Evolutionary conservation across 2,113 vertebrate genomes (phyloP).

Genomic region (Reinhardtius hippoglossoides): DNA sequence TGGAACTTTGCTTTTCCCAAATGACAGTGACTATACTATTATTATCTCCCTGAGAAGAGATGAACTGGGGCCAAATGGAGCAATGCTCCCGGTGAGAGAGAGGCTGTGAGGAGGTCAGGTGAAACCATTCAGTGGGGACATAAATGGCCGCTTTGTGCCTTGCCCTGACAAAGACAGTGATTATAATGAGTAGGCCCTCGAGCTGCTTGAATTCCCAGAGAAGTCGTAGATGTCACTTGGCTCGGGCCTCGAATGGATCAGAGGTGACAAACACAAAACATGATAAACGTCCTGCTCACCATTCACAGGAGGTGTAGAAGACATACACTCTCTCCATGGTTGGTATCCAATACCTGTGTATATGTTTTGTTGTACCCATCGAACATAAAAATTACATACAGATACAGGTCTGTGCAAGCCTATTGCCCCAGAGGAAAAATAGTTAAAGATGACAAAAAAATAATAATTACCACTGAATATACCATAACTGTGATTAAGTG

Average conservation of each 20-base stretch:
- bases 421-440: neutral
- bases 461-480: neutral
- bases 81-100: constrained; percentile 18
- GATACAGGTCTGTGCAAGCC: neutral
- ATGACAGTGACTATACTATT: constrained; percentile 2
- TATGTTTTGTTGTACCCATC: neutral
- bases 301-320: neutral
- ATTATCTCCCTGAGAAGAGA: constrained; percentile 40
- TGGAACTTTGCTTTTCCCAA: constrained; percentile 25
- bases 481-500: neutral
- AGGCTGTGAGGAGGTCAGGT: constrained; percentile 66
- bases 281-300: constrained; percentile 41
- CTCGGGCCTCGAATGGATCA: constrained; percentile 21
- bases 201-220: constrained; percentile 36
- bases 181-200: constrained; percentile 45
- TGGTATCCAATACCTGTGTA: neutral
- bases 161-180: constrained; percentile 50
- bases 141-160: constrained; percentile 58
- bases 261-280: constrained; percentile 51
- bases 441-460: neutral
- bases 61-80: constrained; percentile 38
- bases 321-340: neutral
- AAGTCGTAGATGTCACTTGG: constrained; percentile 27
- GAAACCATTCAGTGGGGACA: constrained; percentile 44
- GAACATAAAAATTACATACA: neutral